Percentiles rank a stretch among this genome's conserved stretches.
These are phyloP conservation scores for Palloptera scutellata DNA, from an alignment of 2,888 invertebrate genomes.

Conservation along the genomic window DNA sequence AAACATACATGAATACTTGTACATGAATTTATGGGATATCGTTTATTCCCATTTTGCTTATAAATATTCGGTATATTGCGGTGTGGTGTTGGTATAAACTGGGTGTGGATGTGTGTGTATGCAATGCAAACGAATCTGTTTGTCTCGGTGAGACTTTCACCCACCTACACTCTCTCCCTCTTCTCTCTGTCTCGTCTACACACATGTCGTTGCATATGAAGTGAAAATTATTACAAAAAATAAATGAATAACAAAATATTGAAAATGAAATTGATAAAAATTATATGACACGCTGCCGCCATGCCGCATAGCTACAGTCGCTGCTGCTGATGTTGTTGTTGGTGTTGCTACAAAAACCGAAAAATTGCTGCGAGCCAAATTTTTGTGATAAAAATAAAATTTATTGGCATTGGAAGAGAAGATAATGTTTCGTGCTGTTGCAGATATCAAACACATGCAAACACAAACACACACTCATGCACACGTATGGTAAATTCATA, in stretches of 20 bases:
- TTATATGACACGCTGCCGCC: constrained; percentile 12
- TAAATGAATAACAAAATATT: constrained; percentile 23
- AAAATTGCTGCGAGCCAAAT: constrained; percentile 13
- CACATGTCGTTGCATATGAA: constrained; percentile 9
- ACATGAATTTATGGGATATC: constrained; percentile 9
- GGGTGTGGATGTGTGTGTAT: constrained; percentile 20
- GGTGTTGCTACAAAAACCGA: constrained; percentile 6
- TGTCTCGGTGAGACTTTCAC: no score
- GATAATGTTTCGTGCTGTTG: constrained; percentile 23
- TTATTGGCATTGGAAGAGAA: constrained; percentile 30
- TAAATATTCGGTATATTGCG: constrained; percentile 27
- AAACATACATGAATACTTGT: constrained; percentile 16
- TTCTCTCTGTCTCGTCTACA: constrained; percentile 12
- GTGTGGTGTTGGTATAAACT: not conserved
- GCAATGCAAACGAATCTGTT: not conserved
- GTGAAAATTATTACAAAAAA: constrained; percentile 11
- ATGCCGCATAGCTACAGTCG: not conserved
- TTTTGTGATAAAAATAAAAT: constrained; percentile 31
- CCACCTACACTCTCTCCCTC: constrained; percentile 7
- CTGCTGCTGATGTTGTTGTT: constrained; percentile 3
- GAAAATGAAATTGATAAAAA: constrained; percentile 18
- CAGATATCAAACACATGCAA: not conserved
- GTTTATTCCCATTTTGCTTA: constrained; percentile 28
- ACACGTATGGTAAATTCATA: not conserved
- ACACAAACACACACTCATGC: not conserved